Evolutionary conservation across 2,113 vertebrate species (phyloP).

Genomic region (Ursus arctos): DNA sequence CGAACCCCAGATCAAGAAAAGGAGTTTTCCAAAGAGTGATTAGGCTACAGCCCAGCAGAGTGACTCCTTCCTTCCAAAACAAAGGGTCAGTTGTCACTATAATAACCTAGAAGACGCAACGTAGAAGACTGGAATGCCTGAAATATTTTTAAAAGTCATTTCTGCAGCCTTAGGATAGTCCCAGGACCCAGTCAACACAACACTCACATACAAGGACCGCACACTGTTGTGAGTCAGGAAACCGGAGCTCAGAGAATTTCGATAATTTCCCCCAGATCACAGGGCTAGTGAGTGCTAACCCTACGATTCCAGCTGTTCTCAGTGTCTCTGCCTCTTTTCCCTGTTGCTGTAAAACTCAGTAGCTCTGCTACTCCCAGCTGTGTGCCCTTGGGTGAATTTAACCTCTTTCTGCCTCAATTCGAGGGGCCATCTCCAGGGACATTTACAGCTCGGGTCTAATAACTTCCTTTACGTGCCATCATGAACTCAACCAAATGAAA

Average conservation of each 20-base stretch:
- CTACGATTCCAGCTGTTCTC: background rate
- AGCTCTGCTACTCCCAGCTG: accelerated
- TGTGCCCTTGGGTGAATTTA: background rate
- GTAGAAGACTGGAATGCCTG: background rate
- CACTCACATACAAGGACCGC: accelerated
- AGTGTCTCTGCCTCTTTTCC: background rate
- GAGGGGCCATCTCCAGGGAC: background rate
- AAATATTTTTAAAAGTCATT: background rate
- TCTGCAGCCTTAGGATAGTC: background rate
- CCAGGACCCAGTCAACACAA: background rate
- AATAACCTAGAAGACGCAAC: background rate
- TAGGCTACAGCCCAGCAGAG: background rate
- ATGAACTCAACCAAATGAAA: background rate
- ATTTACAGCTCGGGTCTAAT: background rate
- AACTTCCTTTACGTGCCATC: background rate
- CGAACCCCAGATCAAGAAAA: background rate
- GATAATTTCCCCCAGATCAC: background rate
- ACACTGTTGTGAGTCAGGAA: background rate
- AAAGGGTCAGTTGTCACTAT: background rate
- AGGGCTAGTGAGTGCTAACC: accelerated
- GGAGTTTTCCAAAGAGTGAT: background rate
- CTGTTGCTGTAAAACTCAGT: background rate
- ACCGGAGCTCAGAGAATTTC: background rate
- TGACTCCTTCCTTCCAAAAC: background rate
- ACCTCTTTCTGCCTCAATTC: background rate